Evolutionary conservation across 2,797 vertebrate genomes (phyloP).

Genomic region (Acipenser transmontanus): DNA sequence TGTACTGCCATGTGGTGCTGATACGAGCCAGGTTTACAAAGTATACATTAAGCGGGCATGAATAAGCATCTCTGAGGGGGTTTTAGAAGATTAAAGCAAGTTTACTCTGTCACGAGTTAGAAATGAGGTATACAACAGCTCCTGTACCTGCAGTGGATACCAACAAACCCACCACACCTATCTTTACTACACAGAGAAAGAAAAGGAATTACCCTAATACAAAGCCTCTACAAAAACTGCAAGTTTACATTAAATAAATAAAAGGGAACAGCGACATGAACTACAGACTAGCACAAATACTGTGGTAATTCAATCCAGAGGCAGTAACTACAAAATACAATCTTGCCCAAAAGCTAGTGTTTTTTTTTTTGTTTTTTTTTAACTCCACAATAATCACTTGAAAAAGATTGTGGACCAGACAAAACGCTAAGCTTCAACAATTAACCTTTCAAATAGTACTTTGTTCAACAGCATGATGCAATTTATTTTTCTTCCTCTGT

Average conservation of each 20-base stretch:
- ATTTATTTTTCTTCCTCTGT: constrained; percentile 46
- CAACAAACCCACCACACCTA: constrained; percentile 53
- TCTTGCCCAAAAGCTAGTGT: constrained; percentile 1
- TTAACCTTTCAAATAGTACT: neutral
- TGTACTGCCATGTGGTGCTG: constrained; percentile 57
- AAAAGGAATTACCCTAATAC: constrained; percentile 37
- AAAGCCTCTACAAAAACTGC: neutral
- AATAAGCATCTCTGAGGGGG: constrained; percentile 58
- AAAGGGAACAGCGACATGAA: constrained; percentile 5
- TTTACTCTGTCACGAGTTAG: constrained; percentile 80
- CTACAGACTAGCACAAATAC: constrained; percentile 21
- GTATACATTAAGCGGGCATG: constrained; percentile 41
- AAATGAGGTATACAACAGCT: constrained; percentile 97
- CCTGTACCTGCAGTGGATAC: constrained; percentile 56
- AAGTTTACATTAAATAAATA: constrained; percentile 8
- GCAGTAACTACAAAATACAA: neutral
- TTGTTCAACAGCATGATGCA: constrained; percentile 24
- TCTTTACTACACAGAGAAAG: constrained; percentile 43
- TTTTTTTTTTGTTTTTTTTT: neutral
- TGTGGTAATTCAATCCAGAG: neutral
- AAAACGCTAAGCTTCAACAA: neutral
- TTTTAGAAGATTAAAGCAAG: constrained; percentile 84
- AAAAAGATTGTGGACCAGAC: constrained; percentile 3
- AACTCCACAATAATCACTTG: constrained; percentile 14
- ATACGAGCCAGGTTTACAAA: constrained; percentile 56